Percentiles rank a stretch among this genome's conserved stretches.
Conservation (phyloP, 1,140 invertebrate genomes). For the Scaptomyza montana region DNA sequence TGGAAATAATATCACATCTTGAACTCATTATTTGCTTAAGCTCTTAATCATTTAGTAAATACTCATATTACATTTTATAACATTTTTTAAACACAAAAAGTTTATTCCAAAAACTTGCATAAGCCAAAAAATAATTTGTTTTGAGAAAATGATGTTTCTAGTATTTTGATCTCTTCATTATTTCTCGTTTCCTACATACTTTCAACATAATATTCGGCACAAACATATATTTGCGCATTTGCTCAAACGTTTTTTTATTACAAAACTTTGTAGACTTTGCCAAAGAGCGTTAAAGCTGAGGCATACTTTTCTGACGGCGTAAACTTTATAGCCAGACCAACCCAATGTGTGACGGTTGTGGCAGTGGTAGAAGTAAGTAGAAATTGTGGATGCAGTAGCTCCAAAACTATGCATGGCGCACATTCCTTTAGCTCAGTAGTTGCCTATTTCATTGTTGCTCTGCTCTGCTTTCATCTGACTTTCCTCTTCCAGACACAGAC, state of each 20-base stretch:
- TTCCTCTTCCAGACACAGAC: not conserved
- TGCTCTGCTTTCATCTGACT: not conserved
- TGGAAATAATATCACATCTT: too few species aligned
- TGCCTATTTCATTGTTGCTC: constrained; percentile 42
- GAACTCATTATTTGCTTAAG: too few species aligned
- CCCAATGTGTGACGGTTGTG: not conserved
- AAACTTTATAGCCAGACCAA: constrained; percentile 15
- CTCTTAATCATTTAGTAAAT: too few species aligned
- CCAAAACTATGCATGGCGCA: constrained; percentile 30
- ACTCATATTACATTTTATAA: too few species aligned
- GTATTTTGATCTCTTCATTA: not conserved
- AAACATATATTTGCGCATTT: constrained; percentile 9
- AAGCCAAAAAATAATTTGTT: too few species aligned
- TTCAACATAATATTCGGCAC: constrained; percentile 3
- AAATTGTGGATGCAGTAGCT: constrained; percentile 18
- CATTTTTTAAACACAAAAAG: too few species aligned
- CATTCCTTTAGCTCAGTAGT: constrained; percentile 44
- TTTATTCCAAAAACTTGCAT: too few species aligned
- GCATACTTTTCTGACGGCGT: constrained; percentile 32
- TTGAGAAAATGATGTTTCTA: not conserved
- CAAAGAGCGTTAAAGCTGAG: constrained; percentile 41
- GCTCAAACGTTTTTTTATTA: not conserved
- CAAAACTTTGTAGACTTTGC: constrained; percentile 38
- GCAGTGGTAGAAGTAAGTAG: not conserved
- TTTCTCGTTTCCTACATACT: too few species aligned